Evolutionary conservation across 2,888 invertebrate species (phyloP).

Genomic region (Habroteleia sp.): DNA sequence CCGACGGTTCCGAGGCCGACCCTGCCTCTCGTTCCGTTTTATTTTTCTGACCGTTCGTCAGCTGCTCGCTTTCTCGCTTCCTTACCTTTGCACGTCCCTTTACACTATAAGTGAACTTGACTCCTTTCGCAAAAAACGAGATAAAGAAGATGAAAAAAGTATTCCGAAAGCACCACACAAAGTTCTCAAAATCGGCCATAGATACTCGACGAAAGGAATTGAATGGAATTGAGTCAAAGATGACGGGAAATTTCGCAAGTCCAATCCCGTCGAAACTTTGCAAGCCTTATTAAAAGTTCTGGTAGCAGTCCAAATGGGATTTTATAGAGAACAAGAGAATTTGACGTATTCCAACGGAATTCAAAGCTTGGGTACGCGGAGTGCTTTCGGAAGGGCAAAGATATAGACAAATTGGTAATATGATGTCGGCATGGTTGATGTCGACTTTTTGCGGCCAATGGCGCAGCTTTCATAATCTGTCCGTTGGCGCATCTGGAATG

Average conservation of each 20-base stretch:
- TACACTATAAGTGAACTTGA: constrained; percentile 47
- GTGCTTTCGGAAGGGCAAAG: constrained; percentile 5
- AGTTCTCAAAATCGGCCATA: constrained; percentile 2
- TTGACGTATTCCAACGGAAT: neutral
- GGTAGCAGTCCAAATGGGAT: no score
- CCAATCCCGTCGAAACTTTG: neutral
- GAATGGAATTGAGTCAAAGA: neutral
- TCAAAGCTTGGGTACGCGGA: neutral
- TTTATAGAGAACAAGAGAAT: no score
- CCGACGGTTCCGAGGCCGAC: constrained; percentile 68
- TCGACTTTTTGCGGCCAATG: constrained; percentile 53
- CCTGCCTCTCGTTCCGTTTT: constrained; percentile 64
- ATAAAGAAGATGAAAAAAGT: constrained; percentile 20
- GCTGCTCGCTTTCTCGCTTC: constrained; percentile 80
- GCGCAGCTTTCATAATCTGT: constrained; percentile 73
- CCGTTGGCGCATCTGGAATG: constrained; percentile 77
- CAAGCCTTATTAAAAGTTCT: neutral
- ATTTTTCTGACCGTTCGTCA: constrained; percentile 73
- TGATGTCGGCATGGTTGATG: constrained; percentile 56
- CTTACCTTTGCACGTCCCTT: constrained; percentile 66
- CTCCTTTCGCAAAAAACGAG: constrained; percentile 31
- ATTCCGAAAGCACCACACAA: constrained; percentile 11
- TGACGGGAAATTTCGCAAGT: no score
- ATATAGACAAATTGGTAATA: constrained; percentile 53
- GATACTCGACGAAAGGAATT: neutral